Base-by-base conservation (phyloP, 2,797 vertebrate species). In the Eulemur rubriventer region DNA sequence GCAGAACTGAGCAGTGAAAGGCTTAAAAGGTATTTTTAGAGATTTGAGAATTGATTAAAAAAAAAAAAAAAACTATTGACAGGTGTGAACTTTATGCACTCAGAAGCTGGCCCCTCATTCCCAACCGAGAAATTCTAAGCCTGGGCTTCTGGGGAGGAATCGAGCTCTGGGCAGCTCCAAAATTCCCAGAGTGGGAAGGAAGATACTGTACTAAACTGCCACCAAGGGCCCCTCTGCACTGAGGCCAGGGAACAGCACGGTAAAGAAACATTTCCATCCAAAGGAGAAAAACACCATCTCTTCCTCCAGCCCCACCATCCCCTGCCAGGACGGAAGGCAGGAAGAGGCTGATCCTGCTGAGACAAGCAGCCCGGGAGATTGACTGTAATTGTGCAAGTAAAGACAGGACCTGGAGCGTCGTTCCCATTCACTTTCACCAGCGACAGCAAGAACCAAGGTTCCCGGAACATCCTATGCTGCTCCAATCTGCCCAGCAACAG, bases 331-430 rank as follows among this genome's bases (percentile, higher is more conserved):
- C 79, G 1, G 14, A 95, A 91, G 94, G 63, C 95, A 97, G 89
- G 35, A 85, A 91, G 80, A 78, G 46, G 30, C 80, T n/a, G 95
- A 65, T 97, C 96, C 95, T 96, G 96, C 84, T 80, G 96, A 97
- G 97, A 97, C 97, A 97, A 90, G 91, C 83, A 93, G 91, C 95
- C 78, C 30, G 0, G 80, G 3, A 97, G 79, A 91, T 2, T 55
- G 85, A 88, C 85, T 97, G 95, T 88, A 87, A 96, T 90, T 90
- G 92, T 92, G 83, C 98, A 98, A 98, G 98, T 98, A 97, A 97
- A 94, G 96, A 97, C 98, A 98, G 96, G 98, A 97, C 97, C 86
- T 41, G 75, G 12, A 48, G 83, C 8, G 22, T 17, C 0, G 38
- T 85, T 72, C 89, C 33, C 38, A 11, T 70, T 82, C 43, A 93